These are phyloP conservation scores for Rhynchonycteris naso DNA, from an alignment of 2,797 vertebrate species.

Conservation along the genomic window DNA sequence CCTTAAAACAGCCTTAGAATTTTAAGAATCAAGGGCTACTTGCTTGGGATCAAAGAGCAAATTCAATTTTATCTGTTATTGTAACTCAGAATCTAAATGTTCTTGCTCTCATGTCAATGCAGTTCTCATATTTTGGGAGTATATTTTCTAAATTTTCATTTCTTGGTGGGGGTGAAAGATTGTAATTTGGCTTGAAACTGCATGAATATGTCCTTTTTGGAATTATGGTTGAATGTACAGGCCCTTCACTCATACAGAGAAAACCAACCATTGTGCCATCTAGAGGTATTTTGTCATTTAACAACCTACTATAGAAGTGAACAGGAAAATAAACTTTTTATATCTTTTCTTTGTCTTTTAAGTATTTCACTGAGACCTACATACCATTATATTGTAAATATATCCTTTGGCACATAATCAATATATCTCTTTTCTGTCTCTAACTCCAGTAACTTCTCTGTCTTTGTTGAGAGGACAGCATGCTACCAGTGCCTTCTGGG, in stretches of 20 bases:
- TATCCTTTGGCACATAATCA: not conserved
- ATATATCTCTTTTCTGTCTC: constrained; percentile 19
- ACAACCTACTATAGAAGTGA: constrained; percentile 32
- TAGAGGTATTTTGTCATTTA: constrained; percentile 25
- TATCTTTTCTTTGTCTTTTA: not conserved
- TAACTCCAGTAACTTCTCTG: not conserved
- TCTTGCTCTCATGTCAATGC: not conserved
- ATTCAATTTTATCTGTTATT: constrained; percentile 20
- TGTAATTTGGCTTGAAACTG: not conserved
- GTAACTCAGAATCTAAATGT: not conserved
- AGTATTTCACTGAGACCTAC: constrained; percentile 51
- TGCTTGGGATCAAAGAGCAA: not conserved
- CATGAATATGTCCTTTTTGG: not conserved
- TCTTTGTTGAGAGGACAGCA: constrained; percentile 43
- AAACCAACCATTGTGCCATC: not conserved
- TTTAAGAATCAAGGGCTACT: not conserved
- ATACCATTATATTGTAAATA: constrained; percentile 46
- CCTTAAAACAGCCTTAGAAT: constrained; percentile 49
- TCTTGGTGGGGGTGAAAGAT: not conserved
- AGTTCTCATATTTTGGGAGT: not conserved
- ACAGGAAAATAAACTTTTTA: constrained; percentile 52
- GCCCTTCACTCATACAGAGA: not conserved
- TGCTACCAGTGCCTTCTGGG: not conserved
- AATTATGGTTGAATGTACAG: not conserved
- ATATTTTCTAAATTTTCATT: not conserved